Evolutionary conservation across 2,797 vertebrate genomes (phyloP), one percentile per base, ranked within the genome.

Genomic region (Alca torda): DNA sequence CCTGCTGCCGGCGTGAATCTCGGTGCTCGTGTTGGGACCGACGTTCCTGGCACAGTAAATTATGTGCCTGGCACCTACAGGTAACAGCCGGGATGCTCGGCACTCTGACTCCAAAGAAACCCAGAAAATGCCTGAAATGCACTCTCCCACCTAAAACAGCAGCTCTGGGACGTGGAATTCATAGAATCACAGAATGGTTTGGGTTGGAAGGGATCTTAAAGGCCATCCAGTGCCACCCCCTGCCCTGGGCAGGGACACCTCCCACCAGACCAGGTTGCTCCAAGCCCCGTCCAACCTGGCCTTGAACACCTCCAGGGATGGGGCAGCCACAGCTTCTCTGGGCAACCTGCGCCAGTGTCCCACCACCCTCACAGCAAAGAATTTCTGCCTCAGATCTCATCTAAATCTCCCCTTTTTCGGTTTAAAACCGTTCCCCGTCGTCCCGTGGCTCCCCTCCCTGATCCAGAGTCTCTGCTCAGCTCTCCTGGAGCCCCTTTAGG

Each of bases 21-120:
- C 33, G 6, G 31, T 5, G 23, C 12, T 31, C 13, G 13, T 10
- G 23, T 5, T 56, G 50, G 54, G 23, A 50, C n/a, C 1, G 0
- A 5, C 19, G 11, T 18, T 61, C 53, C 64, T 5, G 24, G 11
- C 4, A 28, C 17, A 30, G 57, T 39, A 37, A 23, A 28, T 24
- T 2, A 30, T 16, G 63, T 5, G 26, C 26, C 17, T 20, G 77
- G 70, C 13, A 11, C 31, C 21, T 13, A 5, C 12, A 33, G 8
- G 11, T 11, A 20, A n/a, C 3, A 37, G 26, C 59, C 3, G 6
- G 53, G 11, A 33, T 31, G 51, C 37, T 84, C n/a, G 23, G 69
- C 21, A 14, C 28, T 51, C 59, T 24, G 45, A 24, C 21, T 51
- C 45, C 64, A 81, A 33, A 31, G 24, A 37, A 80, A 69, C 41